Evolutionary conservation across 2,888 invertebrate species (phyloP).

Genomic region (Cabera pusaria): DNA sequence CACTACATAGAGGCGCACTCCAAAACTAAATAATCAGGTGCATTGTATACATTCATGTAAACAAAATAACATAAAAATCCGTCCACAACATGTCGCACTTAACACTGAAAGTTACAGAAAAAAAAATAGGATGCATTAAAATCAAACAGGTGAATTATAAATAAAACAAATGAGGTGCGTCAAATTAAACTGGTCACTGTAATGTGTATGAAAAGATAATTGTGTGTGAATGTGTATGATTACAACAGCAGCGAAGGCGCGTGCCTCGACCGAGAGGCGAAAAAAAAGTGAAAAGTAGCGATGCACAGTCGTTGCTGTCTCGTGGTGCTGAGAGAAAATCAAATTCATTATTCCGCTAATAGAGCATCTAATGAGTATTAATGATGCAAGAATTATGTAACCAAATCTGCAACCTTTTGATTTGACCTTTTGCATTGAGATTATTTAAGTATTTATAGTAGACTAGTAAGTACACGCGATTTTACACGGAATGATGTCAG

Average conservation of each 20-base stretch:
- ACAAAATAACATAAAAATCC: slow-evolving; percentile 68
- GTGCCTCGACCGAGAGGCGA: slow-evolving; percentile 63
- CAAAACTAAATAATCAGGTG: slow-evolving; percentile 71
- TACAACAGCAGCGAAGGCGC: slow-evolving; percentile 52
- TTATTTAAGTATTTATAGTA: too few relatives aligned
- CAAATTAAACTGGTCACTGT: slow-evolving; percentile 39
- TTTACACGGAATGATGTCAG: too few relatives aligned
- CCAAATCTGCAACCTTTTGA: slow-evolving; percentile 17
- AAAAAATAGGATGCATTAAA: slow-evolving; percentile 71
- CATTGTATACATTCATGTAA: slow-evolving; percentile 69
- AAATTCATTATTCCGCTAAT: slow-evolving; percentile 55
- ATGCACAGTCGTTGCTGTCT: slow-evolving; percentile 52
- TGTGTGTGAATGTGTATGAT: slow-evolving; percentile 45
- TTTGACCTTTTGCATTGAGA: slow-evolving; percentile 27
- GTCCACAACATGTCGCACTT: slow-evolving; percentile 75
- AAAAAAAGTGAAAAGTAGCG: slow-evolving; percentile 79
- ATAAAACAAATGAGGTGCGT: slow-evolving; percentile 51
- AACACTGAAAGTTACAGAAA: slow-evolving; percentile 76
- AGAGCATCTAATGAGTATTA: slow-evolving; percentile 51
- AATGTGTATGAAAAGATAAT: slow-evolving; percentile 49
- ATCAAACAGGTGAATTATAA: slow-evolving; percentile 38
- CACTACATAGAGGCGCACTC: slow-evolving; percentile 75
- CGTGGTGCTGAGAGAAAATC: slow-evolving; percentile 65
- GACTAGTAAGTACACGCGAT: too few relatives aligned
- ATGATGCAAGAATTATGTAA: slow-evolving; percentile 36